Conservation (phyloP, 2,797 vertebrate genomes). For the Sebastes elongatus region DNA sequence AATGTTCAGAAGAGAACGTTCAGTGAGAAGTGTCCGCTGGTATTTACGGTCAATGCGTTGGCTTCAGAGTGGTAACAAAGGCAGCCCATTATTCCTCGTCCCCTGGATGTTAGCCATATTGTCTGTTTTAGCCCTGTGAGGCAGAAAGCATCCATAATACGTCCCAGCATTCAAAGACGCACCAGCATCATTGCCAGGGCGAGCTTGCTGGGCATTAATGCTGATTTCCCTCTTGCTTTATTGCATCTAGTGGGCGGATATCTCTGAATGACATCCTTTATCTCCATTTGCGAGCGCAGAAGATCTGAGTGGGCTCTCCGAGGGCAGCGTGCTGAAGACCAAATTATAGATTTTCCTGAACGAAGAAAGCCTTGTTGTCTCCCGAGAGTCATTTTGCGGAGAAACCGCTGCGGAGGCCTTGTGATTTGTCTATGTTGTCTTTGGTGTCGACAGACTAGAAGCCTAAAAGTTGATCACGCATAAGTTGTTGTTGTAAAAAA, state of each 20-base stretch:
- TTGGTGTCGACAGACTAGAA: neutral
- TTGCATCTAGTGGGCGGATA: constrained; percentile 46
- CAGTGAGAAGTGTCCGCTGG: constrained; percentile 47
- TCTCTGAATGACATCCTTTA: constrained; percentile 64
- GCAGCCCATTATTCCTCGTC: constrained; percentile 74
- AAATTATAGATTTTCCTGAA: constrained; percentile 42
- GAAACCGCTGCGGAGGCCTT: neutral
- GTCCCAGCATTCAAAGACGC: constrained; percentile 57
- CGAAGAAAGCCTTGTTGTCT: constrained; percentile 49
- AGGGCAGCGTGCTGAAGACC: constrained; percentile 23
- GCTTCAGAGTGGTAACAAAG: constrained; percentile 75
- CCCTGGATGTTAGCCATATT: constrained; percentile 74
- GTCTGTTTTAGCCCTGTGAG: constrained; percentile 73
- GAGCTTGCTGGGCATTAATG: constrained; percentile 13
- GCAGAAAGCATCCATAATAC: constrained; percentile 72
- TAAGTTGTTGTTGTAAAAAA: neutral
- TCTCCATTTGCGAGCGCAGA: constrained; percentile 30
- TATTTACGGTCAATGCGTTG: constrained; percentile 78
- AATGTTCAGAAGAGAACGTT: constrained; percentile 6
- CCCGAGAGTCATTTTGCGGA: constrained; percentile 14
- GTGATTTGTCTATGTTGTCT: constrained; percentile 5
- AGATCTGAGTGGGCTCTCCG: constrained; percentile 41
- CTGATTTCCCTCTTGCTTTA: constrained; percentile 41
- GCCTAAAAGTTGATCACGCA: neutral
- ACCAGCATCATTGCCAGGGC: constrained; percentile 33